A percentile compares a stretch with the other conserved stretches of the same genome.
Conservation (phyloP, 2,113 vertebrate species). For the Varanus salvator region DNA sequence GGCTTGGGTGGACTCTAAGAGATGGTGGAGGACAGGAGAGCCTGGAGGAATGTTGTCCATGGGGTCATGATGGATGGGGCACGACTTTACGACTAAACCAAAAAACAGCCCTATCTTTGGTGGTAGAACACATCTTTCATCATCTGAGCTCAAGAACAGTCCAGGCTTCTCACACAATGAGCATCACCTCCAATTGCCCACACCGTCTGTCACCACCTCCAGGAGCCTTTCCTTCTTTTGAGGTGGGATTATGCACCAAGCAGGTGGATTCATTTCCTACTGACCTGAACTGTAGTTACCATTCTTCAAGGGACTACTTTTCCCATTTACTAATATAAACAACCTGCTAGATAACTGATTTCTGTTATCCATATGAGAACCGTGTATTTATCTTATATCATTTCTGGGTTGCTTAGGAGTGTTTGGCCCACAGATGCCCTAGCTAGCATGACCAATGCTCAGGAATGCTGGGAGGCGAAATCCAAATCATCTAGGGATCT, state of each 20-base stretch:
- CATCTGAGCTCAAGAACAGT: slow-evolving; percentile 23
- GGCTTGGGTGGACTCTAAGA: too few species aligned
- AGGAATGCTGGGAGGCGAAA: too few species aligned
- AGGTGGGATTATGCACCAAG: slow-evolving; percentile 41
- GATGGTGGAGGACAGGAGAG: too few species aligned
- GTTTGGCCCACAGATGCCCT: background rate
- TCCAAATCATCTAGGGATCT: too few species aligned
- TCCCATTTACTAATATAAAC: slow-evolving; percentile 48
- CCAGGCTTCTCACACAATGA: slow-evolving; percentile 34
- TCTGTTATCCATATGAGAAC: slow-evolving; percentile 58
- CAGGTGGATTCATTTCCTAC: slow-evolving; percentile 44
- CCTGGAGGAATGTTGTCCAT: too few species aligned
- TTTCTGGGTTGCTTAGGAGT: slow-evolving; percentile 67
- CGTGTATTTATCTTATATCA: slow-evolving; percentile 75
- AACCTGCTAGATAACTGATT: slow-evolving; percentile 72
- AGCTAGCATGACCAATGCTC: too few species aligned
- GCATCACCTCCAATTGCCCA: background rate
- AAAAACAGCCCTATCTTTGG: background rate
- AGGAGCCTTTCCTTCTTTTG: slow-evolving; percentile 29
- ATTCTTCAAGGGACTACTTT: slow-evolving; percentile 59
- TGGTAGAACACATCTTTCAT: background rate
- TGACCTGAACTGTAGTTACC: slow-evolving; percentile 70
- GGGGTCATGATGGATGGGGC: too few species aligned
- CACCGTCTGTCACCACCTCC: background rate
- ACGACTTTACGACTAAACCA: too few species aligned